Percentiles rank a stretch among this genome's conserved stretches.
phyloP scores from a whole-genome alignment of 1,140 invertebrate genomes.

The Caenorhabditis brenneri region DNA sequence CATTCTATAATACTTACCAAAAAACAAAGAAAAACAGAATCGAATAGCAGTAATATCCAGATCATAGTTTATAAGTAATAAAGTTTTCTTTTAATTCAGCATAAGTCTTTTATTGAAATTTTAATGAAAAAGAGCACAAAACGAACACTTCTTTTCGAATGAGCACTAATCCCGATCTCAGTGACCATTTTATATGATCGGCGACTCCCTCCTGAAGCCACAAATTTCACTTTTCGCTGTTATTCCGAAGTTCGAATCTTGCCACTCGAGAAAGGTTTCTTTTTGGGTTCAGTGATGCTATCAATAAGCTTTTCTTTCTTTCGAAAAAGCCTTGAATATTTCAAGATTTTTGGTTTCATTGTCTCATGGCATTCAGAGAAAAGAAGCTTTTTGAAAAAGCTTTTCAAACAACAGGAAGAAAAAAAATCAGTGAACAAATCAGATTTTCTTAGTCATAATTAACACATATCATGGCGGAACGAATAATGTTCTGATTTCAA shows the following conservation, averaged over 20 bases:
- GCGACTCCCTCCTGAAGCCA: neutral
- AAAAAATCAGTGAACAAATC: neutral
- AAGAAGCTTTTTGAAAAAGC: neutral
- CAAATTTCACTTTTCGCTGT: slow-evolving; percentile 1
- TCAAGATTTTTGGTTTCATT: slow-evolving; percentile 29
- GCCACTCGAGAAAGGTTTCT: neutral
- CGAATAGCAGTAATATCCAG: neutral
- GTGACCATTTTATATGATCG: slow-evolving; percentile 33
- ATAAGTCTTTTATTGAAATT: neutral
- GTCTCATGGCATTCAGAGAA: neutral
- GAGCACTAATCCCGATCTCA: slow-evolving; percentile 7
- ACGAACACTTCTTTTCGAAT: slow-evolving; percentile 22
- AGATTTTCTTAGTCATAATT: neutral
- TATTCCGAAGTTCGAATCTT: slow-evolving; percentile 1
- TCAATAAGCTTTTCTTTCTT: neutral
- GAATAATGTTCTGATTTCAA: neutral
- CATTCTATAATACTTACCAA: neutral
- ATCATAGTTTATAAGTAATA: neutral
- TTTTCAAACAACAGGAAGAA: neutral
- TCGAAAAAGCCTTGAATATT: neutral
- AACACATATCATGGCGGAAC: neutral
- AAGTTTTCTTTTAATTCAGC: neutral
- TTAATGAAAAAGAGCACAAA: neutral
- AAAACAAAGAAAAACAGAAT: neutral
- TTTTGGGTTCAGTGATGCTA: slow-evolving; percentile 36